These are phyloP conservation scores for Phocides pigmalion DNA, from an alignment of 1,140 invertebrate species.

Conservation along the genomic window DNA sequence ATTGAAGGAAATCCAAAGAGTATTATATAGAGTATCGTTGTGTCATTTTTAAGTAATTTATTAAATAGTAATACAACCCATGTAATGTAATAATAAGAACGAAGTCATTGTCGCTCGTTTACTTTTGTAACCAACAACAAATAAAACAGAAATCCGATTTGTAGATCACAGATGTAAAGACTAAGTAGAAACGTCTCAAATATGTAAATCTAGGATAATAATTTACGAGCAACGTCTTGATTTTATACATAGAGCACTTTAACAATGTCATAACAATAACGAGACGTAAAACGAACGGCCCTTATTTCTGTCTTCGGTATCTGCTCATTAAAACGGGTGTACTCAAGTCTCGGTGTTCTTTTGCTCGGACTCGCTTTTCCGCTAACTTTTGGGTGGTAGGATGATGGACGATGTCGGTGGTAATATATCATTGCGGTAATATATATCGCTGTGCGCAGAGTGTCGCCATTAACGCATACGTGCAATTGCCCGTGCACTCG, in stretches of 20 bases:
- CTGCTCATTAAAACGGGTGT: conserved; percentile 77
- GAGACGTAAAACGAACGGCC: conserved; percentile 64
- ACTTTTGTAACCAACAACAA: background rate
- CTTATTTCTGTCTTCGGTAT: conserved; percentile 79
- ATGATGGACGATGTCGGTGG: conserved; percentile 78
- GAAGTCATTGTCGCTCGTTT: no score
- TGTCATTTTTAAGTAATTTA: no score
- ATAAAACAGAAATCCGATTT: background rate
- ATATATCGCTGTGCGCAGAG: conserved; percentile 78
- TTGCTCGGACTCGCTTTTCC: conserved; percentile 65
- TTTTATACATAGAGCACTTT: conserved; percentile 58
- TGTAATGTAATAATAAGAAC: no score
- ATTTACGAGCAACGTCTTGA: conserved; percentile 56
- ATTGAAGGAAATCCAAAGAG: no score
- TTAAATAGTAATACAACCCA: no score
- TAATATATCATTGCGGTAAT: conserved; percentile 80
- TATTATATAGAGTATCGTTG: background rate
- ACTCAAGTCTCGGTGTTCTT: conserved; percentile 54
- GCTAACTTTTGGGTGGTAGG: conserved; percentile 81
- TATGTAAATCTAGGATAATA: conserved; percentile 40
- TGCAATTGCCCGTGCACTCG: conserved; percentile 66
- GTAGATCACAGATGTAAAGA: background rate
- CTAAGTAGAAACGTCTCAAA: background rate
- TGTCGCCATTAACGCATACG: conserved; percentile 81
- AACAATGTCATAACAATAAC: conserved; percentile 78